Evolutionary conservation across 2,797 vertebrate species (phyloP).

Genomic region (Pelochelys cantorii): DNA sequence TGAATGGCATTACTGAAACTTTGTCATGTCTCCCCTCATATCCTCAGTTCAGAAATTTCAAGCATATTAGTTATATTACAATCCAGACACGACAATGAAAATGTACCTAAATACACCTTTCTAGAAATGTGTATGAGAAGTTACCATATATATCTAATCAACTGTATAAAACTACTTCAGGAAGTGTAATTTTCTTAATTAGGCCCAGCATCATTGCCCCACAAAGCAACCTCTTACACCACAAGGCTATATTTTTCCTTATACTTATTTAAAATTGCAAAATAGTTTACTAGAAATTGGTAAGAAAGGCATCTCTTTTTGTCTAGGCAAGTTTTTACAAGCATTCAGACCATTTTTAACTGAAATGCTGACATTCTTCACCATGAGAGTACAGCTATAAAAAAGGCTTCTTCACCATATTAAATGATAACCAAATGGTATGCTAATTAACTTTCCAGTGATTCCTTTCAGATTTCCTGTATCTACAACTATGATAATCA

Average conservation of each 20-base stretch:
- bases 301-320: not conserved
- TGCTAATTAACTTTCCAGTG: constrained; percentile 65
- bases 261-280: not conserved
- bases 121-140: not conserved
- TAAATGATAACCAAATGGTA: constrained; percentile 54
- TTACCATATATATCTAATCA: not conserved
- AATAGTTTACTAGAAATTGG: constrained; percentile 3
- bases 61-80: not conserved
- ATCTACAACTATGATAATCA: constrained; percentile 71
- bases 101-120: accelerated
- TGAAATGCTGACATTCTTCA: constrained; percentile 44
- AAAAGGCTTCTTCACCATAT: constrained; percentile 30
- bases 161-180: not conserved
- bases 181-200: not conserved
- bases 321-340: not conserved
- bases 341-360: constrained; percentile 37
- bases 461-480: constrained; percentile 71
- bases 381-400: constrained; percentile 42
- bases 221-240: not conserved
- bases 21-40: not conserved
- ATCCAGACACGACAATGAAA: not conserved
- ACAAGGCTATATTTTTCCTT: not conserved
- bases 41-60: not conserved
- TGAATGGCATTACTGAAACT: not conserved
- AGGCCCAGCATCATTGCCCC: not conserved